Percentiles rank a stretch among this genome's conserved stretches.
Conservation (phyloP, 2,113 vertebrate species). For the Lipotes vexillifer region DNA sequence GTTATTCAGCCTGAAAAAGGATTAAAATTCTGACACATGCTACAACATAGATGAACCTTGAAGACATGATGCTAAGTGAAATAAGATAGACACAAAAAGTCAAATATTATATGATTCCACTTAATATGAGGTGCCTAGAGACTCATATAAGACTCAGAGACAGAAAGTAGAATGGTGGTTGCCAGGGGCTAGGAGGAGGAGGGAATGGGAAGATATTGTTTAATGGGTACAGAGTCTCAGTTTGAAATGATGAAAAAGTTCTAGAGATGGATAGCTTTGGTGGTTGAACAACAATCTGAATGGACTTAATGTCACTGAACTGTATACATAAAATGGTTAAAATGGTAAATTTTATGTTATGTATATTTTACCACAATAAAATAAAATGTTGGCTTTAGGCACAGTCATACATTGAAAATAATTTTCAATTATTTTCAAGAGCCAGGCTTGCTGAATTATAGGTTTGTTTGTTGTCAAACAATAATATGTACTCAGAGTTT, state of each 20-base stretch:
- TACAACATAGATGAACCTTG: too few species aligned
- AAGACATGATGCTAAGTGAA: too few species aligned
- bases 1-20: too few species aligned
- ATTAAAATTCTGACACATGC: too few species aligned
- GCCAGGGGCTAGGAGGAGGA: neutral
- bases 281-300: neutral
- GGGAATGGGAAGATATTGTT: neutral
- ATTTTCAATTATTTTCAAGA: slow-evolving; percentile 18
- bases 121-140: too few species aligned
- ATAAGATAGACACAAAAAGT: too few species aligned
- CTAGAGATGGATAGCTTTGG: neutral
- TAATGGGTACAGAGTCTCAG: neutral
- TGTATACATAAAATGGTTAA: neutral
- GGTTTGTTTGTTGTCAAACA: neutral
- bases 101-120: too few species aligned
- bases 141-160: neutral
- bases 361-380: neutral
- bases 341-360: neutral
- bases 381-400: neutral
- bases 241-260: neutral
- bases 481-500: neutral
- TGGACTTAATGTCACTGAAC: neutral
- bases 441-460: neutral
- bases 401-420: neutral
- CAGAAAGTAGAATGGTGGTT: neutral